These are phyloP conservation scores for Nicator chloris DNA, from an alignment of 2,113 vertebrate genomes.

Conservation along the genomic window DNA sequence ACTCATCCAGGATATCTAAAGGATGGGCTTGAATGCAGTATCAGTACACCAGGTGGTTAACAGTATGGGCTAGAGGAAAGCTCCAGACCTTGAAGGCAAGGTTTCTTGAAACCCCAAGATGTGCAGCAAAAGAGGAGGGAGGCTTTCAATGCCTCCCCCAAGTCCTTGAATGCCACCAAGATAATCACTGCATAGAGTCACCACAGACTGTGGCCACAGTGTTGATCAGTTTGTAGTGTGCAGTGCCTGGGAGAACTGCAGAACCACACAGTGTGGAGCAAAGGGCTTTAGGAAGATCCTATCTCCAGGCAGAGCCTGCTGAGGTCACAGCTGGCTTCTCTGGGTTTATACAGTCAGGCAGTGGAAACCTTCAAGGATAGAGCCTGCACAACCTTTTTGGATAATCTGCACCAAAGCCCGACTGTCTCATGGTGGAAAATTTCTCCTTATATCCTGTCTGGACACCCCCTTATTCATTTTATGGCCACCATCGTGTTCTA, in stretches of 20 bases:
- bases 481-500: not conserved
- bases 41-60: not conserved
- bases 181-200: not conserved
- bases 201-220: not conserved
- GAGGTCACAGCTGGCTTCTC: not conserved
- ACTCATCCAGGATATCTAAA: not conserved
- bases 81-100: not conserved
- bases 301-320: not conserved
- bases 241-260: not conserved
- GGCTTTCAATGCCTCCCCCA: not conserved
- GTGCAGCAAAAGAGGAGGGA: not conserved
- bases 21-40: not conserved
- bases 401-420: not conserved
- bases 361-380: not conserved
- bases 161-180: not conserved
- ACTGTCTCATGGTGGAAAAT: not conserved
- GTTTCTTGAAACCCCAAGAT: not conserved
- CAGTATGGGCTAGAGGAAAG: not conserved
- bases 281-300: not conserved
- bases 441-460: not conserved
- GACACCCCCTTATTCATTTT: not conserved
- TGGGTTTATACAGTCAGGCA: not conserved
- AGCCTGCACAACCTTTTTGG: not conserved
- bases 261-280: not conserved
- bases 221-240: accelerated